phyloP scores from a whole-genome alignment of 2,888 invertebrate genomes.

The Drosophila mayaguana region DNA sequence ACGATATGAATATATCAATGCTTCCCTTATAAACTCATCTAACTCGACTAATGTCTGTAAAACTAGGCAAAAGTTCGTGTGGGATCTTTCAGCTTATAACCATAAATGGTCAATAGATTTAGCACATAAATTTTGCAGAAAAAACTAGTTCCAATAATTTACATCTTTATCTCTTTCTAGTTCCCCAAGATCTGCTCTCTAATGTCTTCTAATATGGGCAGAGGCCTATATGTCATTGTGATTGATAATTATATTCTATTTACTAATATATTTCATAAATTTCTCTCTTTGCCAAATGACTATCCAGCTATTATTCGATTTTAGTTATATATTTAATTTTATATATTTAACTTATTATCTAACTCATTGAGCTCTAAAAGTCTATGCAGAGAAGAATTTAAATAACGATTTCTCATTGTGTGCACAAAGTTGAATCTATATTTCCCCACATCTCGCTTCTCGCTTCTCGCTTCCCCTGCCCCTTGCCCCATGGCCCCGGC shows the following conservation, averaged over 20 bases:
- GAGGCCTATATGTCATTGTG: neutral
- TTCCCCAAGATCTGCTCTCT: neutral
- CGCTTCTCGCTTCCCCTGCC: neutral
- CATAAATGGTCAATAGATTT: neutral
- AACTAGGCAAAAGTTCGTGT: neutral
- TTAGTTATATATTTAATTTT: no score
- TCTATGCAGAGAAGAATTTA: neutral
- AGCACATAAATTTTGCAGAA: neutral
- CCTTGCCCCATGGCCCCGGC: neutral
- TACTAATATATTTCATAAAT: neutral
- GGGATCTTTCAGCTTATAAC: neutral
- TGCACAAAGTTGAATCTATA: conserved; percentile 11
- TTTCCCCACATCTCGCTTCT: neutral
- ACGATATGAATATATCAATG: neutral
- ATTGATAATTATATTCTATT: neutral
- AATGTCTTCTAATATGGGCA: neutral
- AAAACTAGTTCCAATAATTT: neutral
- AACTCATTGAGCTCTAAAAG: neutral
- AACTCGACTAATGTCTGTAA: neutral
- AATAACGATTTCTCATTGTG: neutral
- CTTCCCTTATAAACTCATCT: neutral
- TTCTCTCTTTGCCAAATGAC: neutral
- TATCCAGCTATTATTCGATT: no score
- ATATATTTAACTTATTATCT: neutral
- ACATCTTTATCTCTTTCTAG: neutral